A percentile compares a stretch with the other conserved stretches of the same genome.
phyloP scores from a whole-genome alignment of 2,888 invertebrate genomes.

The Cybosia mesomella region DNA sequence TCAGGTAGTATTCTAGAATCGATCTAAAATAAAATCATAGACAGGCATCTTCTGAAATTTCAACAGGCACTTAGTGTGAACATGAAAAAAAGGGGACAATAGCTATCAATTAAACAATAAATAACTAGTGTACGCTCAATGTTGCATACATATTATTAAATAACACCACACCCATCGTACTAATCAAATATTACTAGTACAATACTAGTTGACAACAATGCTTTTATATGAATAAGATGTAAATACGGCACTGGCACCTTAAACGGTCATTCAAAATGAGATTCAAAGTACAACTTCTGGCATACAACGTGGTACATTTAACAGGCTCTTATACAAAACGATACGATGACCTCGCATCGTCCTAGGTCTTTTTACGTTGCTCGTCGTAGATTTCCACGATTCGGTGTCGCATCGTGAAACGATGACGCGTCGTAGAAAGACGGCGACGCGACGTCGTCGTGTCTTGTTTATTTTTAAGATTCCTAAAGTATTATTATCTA shows the following conservation, averaged over 20 bases:
- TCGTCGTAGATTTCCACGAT: too few relatives aligned
- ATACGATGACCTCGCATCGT: too few relatives aligned
- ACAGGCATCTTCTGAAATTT: conserved; percentile 45
- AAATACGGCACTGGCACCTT: too few relatives aligned
- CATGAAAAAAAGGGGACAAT: conserved; percentile 35
- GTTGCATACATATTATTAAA: conserved; percentile 15
- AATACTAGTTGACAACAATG: neutral
- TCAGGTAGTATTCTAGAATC: conserved; percentile 4
- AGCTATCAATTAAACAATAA: conserved; percentile 16
- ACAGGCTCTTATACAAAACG: neutral
- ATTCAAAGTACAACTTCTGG: neutral
- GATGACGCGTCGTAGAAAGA: too few relatives aligned
- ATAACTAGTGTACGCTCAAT: conserved; percentile 20
- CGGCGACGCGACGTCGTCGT: too few relatives aligned
- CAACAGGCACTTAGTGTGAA: conserved; percentile 67
- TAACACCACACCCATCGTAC: conserved; percentile 11
- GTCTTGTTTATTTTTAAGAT: too few relatives aligned
- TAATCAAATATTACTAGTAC: neutral
- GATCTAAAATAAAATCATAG: conserved; percentile 23
- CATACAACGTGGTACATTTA: neutral
- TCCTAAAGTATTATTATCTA: neutral
- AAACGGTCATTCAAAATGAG: too few relatives aligned
- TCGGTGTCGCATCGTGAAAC: too few relatives aligned
- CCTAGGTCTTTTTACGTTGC: too few relatives aligned
- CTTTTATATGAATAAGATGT: neutral